phyloP scores from a whole-genome alignment of 2,797 vertebrate species.

The Platyrinchus mystaceus region DNA sequence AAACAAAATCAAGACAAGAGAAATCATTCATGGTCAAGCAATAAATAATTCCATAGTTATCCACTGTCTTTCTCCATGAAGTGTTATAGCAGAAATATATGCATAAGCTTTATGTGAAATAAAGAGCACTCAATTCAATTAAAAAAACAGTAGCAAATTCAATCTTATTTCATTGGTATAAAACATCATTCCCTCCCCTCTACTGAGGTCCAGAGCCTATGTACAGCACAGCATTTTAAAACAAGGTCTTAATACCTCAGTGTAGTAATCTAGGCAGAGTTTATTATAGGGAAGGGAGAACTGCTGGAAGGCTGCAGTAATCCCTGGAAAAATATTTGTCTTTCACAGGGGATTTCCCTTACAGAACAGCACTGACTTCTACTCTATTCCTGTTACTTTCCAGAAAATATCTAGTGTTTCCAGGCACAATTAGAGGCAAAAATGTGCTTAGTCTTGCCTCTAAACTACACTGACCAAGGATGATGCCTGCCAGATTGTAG shows the following conservation, averaged over 20 bases:
- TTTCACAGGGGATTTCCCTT: background rate
- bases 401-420: background rate
- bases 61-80: background rate
- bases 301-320: background rate
- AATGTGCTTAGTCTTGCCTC: background rate
- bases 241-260: background rate
- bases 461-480: background rate
- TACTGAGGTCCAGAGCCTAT: background rate
- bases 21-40: background rate
- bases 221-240: background rate
- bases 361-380: background rate
- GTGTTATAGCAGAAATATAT: background rate
- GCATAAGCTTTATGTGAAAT: background rate
- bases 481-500: background rate
- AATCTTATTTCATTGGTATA: background rate
- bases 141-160: background rate
- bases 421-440: background rate
- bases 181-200: background rate
- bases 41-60: background rate
- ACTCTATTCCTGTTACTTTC: background rate
- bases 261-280: background rate
- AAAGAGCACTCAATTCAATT: background rate
- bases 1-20: background rate
- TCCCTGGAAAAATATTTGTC: constrained; percentile 3
- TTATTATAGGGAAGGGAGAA: background rate